These are phyloP conservation scores for Clivina fossor DNA, from an alignment of 2,888 invertebrate genomes.

Conservation along the genomic window DNA sequence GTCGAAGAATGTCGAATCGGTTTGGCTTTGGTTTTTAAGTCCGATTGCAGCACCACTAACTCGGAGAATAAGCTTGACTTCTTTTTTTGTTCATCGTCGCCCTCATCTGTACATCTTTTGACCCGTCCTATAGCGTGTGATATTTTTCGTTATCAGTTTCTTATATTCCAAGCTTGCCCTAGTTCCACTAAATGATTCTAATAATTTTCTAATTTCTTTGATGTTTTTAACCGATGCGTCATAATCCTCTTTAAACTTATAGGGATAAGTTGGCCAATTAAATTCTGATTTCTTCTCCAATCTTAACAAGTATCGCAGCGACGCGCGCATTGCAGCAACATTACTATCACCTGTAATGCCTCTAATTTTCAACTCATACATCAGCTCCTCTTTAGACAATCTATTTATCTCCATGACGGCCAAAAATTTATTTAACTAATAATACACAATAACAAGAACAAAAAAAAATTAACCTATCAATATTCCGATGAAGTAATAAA, in stretches of 20 bases:
- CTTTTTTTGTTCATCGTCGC: neutral
- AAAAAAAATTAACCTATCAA: no score
- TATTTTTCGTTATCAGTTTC: constrained; percentile 1
- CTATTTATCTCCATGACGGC: constrained; percentile 7
- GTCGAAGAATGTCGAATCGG: neutral
- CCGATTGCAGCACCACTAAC: neutral
- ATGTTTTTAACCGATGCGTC: neutral
- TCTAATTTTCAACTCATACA: constrained; percentile 1
- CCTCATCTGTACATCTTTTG: neutral
- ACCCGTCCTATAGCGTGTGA: constrained; percentile 1
- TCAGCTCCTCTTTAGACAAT: neutral
- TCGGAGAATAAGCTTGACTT: neutral
- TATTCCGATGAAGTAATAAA: no score
- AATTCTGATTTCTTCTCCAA: neutral
- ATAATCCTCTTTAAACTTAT: neutral
- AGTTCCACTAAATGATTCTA: neutral
- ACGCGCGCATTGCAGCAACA: neutral
- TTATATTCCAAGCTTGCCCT: neutral
- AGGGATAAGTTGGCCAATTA: neutral
- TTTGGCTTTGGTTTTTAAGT: neutral
- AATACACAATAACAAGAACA: no score
- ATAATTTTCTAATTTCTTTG: neutral
- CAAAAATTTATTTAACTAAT: no score
- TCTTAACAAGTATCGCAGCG: neutral
- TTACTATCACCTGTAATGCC: neutral